Base-by-base conservation (phyloP, 1,140 invertebrate species). In the Cyphomyrmex costatus region DNA sequence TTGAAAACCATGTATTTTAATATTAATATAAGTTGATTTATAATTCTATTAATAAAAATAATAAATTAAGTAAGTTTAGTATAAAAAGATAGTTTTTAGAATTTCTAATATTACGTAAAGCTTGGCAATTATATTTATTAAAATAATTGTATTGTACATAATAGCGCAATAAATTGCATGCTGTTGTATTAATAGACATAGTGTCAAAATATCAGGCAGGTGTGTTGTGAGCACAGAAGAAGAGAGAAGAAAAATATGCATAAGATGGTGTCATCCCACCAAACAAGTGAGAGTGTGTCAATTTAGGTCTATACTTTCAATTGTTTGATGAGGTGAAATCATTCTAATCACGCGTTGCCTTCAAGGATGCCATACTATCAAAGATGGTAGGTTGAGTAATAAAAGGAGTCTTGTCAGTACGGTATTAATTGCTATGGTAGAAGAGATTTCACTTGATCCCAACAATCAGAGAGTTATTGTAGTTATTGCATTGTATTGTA, bases 281-380 rank as follows among this genome's bases (percentile, higher is more conserved):
- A 95, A 95, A 95, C 95, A 95, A 95, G 94, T 95, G 95, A 95
- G 95, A 95, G 95, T 95, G 95, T 95, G 95, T 95, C 92, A 94
- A 93, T 93, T 93, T 93, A 94, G 93, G 93, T 95, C 92, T 95
- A 95, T 95, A 95, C 95, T 95, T 95, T 95, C 95, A 95, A 95
- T 95, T 95, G 95, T 95, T 95, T 95, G 95, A 95, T 95, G 95
- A 95, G 94, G 94, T 94, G 94, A 95, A 95, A 95, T 95, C 94
- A 95, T 94, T 93, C 91, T 91, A 92, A 92, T 78, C 49, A 36
- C 53, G 53, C 86, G 46, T 71, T 86, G 49, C 79, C 89, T 85
- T 5, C 77, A 49, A 88, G 89, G 86, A 90, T 33, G 79, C 36
- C 36, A 42, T 42, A 7, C 85, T 27, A 74, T 78, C 87, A 71